These are phyloP conservation scores for Rhabdomys pumilio DNA, from an alignment of 2,797 vertebrate species.

Conservation along the genomic window DNA sequence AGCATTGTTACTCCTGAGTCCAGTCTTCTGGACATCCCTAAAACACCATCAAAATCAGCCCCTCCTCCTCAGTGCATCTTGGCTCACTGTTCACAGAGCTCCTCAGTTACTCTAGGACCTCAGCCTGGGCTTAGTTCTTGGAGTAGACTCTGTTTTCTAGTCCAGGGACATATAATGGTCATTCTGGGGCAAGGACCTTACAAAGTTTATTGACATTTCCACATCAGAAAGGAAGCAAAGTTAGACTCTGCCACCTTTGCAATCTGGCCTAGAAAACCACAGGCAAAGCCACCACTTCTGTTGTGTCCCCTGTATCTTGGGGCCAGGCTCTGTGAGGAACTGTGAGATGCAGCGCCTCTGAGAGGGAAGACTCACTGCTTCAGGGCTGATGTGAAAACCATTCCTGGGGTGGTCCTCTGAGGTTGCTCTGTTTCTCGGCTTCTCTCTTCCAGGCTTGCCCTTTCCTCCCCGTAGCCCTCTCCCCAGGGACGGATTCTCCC, in stretches of 20 bases:
- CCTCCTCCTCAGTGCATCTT: background rate
- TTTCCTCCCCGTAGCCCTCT: rapidly evolving
- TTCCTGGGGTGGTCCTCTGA: background rate
- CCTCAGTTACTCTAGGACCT: background rate
- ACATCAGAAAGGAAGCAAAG: background rate
- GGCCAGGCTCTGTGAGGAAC: background rate
- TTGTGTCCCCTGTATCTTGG: background rate
- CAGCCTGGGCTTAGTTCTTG: background rate
- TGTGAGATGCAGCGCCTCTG: background rate
- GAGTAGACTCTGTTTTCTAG: background rate
- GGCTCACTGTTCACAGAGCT: too few species aligned
- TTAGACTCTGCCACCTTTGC: background rate
- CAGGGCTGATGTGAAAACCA: background rate
- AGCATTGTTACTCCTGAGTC: background rate
- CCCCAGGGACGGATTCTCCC: background rate
- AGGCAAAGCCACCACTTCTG: background rate
- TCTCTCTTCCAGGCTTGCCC: too few species aligned
- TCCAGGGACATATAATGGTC: background rate
- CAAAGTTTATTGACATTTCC: background rate
- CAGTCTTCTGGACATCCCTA: background rate
- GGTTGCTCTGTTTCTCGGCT: background rate
- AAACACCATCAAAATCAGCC: background rate
- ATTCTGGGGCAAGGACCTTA: background rate
- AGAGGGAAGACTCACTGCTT: background rate
- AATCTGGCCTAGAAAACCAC: conserved; percentile 32